Evolutionary conservation across 1,140 invertebrate species (phyloP).

Genomic region (Antheraea pernyi): DNA sequence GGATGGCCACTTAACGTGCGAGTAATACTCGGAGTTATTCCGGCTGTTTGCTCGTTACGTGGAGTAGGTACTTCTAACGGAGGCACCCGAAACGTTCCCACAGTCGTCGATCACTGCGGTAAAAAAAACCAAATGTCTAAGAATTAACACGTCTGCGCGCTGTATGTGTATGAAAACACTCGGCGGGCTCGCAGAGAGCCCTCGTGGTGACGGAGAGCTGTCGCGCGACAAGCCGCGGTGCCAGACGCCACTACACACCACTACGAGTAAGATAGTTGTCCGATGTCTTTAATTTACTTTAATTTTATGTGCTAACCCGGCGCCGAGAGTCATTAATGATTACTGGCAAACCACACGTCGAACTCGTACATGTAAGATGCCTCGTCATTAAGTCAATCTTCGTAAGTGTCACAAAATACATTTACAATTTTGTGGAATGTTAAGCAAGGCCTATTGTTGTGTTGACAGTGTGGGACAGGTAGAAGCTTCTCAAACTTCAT

Average conservation of each 20-base stretch:
- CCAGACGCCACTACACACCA: slow-evolving; percentile 43
- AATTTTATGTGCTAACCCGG: slow-evolving; percentile 55
- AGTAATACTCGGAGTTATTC: slow-evolving; percentile 64
- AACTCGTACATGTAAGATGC: not conserved
- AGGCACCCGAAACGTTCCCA: slow-evolving; percentile 74
- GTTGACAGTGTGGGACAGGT: slow-evolving; percentile 6
- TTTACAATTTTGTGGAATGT: not conserved
- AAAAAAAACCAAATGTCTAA: slow-evolving; percentile 74
- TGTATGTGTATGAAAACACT: slow-evolving; percentile 76
- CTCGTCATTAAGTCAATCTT: not conserved
- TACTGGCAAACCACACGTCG: slow-evolving; percentile 41
- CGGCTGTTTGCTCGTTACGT: slow-evolving; percentile 68
- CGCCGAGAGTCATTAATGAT: slow-evolving; percentile 47
- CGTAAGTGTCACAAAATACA: slow-evolving; percentile 2
- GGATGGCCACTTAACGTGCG: slow-evolving; percentile 63
- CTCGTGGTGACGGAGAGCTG: slow-evolving; percentile 71
- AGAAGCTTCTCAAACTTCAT: slow-evolving; percentile 18
- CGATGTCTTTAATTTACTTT: slow-evolving; percentile 71
- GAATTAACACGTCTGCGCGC: slow-evolving; percentile 76
- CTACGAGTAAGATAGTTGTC: slow-evolving; percentile 64
- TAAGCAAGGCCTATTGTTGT: slow-evolving; percentile 2
- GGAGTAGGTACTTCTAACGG: slow-evolving; percentile 69
- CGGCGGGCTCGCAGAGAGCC: slow-evolving; percentile 56
- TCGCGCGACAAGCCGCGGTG: slow-evolving; percentile 35
- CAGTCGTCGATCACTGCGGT: slow-evolving; percentile 71